A percentile compares a stretch with the other conserved stretches of the same genome.
These are phyloP conservation scores for Thymallus thymallus DNA, from an alignment of 2,113 vertebrate genomes.

Conservation along the genomic window DNA sequence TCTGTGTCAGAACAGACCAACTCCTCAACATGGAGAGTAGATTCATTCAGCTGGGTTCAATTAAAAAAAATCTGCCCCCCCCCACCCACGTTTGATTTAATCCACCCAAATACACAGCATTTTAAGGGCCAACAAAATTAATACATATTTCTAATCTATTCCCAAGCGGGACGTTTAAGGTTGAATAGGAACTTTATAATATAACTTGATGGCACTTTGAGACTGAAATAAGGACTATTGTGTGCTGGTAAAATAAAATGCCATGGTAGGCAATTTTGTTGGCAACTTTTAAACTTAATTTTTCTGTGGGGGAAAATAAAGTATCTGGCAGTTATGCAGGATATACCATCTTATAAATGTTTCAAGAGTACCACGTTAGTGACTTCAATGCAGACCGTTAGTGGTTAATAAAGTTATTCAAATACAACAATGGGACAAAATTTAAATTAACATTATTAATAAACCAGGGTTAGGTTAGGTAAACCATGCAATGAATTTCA, in stretches of 20 bases:
- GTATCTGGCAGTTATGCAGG: not conserved
- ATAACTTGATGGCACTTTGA: too few relatives aligned
- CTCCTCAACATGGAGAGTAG: not conserved
- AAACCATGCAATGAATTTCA: conserved; percentile 4
- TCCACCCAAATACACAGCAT: not conserved
- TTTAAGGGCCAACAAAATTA: not conserved
- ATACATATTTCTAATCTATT: not conserved
- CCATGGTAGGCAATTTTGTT: not conserved
- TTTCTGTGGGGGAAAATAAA: not conserved
- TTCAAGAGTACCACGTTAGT: conserved; percentile 12
- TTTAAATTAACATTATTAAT: not conserved
- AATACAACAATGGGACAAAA: not conserved
- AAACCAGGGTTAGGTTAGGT: conserved; percentile 18
- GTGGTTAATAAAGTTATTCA: conserved; percentile 7
- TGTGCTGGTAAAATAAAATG: not conserved
- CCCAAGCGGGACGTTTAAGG: not conserved
- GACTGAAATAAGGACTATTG: not conserved
- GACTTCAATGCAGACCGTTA: conserved; percentile 37
- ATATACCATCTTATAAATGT: not conserved
- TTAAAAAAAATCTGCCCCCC: not conserved
- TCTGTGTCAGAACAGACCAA: not conserved
- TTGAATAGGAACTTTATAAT: not conserved
- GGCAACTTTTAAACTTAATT: not conserved
- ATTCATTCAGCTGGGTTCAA: not conserved
- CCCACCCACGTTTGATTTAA: conserved; percentile 11